phyloP scores from a whole-genome alignment of 30 jellyfish, hydroid and myxozoan genomes.

The Aurelia aurita region DNA sequence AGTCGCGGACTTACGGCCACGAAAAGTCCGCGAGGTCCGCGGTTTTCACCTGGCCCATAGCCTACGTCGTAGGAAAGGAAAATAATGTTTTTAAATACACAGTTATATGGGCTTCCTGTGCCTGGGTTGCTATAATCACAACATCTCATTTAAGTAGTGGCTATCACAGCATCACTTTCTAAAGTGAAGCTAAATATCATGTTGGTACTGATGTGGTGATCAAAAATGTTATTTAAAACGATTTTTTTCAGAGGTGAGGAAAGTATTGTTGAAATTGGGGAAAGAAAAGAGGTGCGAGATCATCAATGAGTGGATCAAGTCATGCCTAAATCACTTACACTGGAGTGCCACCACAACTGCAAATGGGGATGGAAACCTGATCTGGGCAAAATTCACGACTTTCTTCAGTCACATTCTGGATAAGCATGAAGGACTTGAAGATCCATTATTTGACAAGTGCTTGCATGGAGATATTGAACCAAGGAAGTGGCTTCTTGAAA shows the following conservation, averaged over 20 bases:
- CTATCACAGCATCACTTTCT: too few relatives aligned
- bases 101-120: too few relatives aligned
- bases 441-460: conserved; percentile 9
- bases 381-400: conserved; percentile 20
- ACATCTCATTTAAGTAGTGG: too few relatives aligned
- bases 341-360: conserved; percentile 35
- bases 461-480: conserved; percentile 6
- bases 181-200: too few relatives aligned
- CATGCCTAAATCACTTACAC: conserved; percentile 24
- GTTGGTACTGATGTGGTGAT: background rate
- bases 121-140: too few relatives aligned
- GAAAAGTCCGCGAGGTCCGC: too few relatives aligned
- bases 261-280: background rate
- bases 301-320: conserved; percentile 19
- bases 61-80: too few relatives aligned
- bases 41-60: too few relatives aligned
- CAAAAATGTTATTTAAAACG: background rate
- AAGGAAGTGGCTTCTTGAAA: conserved; percentile 15
- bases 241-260: background rate
- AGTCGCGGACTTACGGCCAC: too few relatives aligned
- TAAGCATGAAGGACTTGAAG: conserved; percentile 1
- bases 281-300: background rate
- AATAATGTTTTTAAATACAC: too few relatives aligned
- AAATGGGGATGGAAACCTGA: conserved; percentile 22
- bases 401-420: conserved; percentile 1